phyloP scores from a whole-genome alignment of 2,113 vertebrate genomes.

The Corvus cornix region DNA sequence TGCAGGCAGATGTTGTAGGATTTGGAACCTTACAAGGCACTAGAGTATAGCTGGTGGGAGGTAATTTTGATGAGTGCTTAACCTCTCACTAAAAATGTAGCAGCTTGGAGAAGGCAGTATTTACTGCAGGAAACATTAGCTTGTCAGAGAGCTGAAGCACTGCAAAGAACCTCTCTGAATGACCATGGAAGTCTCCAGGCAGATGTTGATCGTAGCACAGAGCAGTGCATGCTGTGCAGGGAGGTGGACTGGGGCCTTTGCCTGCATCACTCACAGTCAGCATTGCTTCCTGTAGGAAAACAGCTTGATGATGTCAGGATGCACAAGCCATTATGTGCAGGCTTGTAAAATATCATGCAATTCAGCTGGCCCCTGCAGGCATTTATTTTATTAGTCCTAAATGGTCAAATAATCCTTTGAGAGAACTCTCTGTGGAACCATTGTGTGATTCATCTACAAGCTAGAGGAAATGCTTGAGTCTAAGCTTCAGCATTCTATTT shows the following conservation, averaged over 20 bases:
- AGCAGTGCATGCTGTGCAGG: not conserved
- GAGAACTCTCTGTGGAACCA: not conserved
- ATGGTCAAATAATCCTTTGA: constrained; percentile 25
- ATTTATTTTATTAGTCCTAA: constrained; percentile 11
- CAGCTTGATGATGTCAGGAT: not conserved
- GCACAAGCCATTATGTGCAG: not conserved
- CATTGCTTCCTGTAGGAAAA: constrained; percentile 25
- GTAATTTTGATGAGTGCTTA: constrained; percentile 63
- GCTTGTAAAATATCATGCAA: constrained; percentile 2
- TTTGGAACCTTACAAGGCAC: constrained; percentile 61
- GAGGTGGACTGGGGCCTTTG: not conserved
- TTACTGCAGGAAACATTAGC: constrained; percentile 70
- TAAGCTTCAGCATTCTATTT: not conserved
- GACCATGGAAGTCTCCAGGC: not conserved
- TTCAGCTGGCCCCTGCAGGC: constrained; percentile 18
- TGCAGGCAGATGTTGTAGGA: constrained; percentile 57
- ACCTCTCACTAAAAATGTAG: constrained; percentile 71
- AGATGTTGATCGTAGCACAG: constrained; percentile 30
- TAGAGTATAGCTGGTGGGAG: constrained; percentile 55
- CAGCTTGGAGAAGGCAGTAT: constrained; percentile 63
- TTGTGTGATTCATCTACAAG: not conserved
- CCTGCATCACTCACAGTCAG: constrained; percentile 2
- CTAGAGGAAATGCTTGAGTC: not conserved
- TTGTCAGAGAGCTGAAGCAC: constrained; percentile 37
- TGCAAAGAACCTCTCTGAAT: not conserved